A percentile compares a stretch with the other conserved stretches of the same genome.
phyloP scores from a whole-genome alignment of 2,888 invertebrate species.

The Strigamia crassipes region DNA sequence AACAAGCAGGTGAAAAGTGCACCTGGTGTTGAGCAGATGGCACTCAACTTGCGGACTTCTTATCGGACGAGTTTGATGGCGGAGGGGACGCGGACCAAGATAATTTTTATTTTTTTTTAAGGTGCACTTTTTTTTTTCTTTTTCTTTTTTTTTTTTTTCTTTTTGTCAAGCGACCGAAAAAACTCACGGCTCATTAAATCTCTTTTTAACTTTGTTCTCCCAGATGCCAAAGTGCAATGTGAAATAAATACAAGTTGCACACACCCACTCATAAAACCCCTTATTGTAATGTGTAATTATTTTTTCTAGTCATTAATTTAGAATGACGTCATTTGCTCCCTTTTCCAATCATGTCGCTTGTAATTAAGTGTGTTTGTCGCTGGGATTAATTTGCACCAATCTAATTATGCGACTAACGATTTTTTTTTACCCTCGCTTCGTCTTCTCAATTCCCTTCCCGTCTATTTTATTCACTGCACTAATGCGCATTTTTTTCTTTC shows the following conservation, averaged over 20 bases:
- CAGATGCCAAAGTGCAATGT: background rate
- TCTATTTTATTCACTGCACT: slow-evolving; percentile 25
- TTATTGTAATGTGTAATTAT: background rate
- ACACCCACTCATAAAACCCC: background rate
- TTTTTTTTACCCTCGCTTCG: slow-evolving; percentile 5
- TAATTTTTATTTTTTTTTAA: background rate
- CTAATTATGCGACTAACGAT: slow-evolving; percentile 42
- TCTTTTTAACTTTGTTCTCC: background rate
- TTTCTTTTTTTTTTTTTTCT: background rate
- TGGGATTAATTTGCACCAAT: slow-evolving; percentile 42
- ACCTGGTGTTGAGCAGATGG: slow-evolving; percentile 42
- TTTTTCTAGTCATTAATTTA: slow-evolving; percentile 17
- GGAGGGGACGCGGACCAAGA: background rate
- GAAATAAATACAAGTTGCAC: background rate
- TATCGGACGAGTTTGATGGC: slow-evolving; percentile 23
- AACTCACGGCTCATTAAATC: background rate
- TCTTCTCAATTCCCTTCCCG: background rate
- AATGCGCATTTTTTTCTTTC: background rate
- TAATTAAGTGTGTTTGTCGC: slow-evolving; percentile 42
- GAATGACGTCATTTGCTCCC: slow-evolving; percentile 32
- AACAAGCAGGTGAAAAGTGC: slow-evolving; percentile 35
- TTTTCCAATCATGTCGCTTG: slow-evolving; percentile 40
- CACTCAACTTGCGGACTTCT: slow-evolving; percentile 33
- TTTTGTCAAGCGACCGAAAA: background rate
- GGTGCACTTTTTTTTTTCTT: background rate